phyloP scores from a whole-genome alignment of 2,888 invertebrate species.

The Galerucella pusilla region DNA sequence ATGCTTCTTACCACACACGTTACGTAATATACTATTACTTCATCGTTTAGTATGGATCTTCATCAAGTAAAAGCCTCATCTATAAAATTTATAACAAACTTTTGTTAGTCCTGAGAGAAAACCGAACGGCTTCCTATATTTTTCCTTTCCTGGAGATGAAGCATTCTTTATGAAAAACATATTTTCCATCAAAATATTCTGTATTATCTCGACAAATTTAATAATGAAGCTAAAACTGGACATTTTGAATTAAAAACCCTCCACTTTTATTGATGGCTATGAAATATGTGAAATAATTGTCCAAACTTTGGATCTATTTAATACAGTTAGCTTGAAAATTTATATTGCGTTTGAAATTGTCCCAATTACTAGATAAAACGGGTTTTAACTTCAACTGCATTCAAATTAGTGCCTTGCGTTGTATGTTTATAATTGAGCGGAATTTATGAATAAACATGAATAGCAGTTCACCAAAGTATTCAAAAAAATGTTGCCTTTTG shows the following conservation, averaged over 20 bases:
- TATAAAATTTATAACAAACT: too few relatives aligned
- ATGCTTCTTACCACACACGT: too few relatives aligned
- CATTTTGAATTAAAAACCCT: not conserved
- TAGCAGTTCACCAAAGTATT: not conserved
- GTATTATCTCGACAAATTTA: too few relatives aligned
- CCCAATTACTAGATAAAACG: constrained; percentile 9
- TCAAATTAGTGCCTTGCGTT: constrained; percentile 7
- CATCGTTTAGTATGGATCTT: too few relatives aligned
- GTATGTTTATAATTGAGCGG: not conserved
- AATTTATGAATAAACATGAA: constrained; percentile 12
- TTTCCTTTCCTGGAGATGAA: too few relatives aligned
- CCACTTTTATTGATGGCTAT: not conserved
- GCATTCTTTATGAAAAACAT: too few relatives aligned
- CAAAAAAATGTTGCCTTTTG: not conserved
- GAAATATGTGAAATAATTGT: not conserved
- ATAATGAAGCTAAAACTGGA: too few relatives aligned
- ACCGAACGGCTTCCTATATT: too few relatives aligned
- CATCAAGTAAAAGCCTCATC: too few relatives aligned
- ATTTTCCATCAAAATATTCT: too few relatives aligned
- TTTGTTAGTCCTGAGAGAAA: too few relatives aligned
- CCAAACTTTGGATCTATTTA: not conserved
- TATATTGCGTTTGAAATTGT: not conserved
- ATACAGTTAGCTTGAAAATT: not conserved
- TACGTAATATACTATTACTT: too few relatives aligned
- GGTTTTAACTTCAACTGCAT: constrained; percentile 6